Base-by-base conservation (phyloP, 2,797 vertebrate species). In the Stomatorhinus walkeri region DNA sequence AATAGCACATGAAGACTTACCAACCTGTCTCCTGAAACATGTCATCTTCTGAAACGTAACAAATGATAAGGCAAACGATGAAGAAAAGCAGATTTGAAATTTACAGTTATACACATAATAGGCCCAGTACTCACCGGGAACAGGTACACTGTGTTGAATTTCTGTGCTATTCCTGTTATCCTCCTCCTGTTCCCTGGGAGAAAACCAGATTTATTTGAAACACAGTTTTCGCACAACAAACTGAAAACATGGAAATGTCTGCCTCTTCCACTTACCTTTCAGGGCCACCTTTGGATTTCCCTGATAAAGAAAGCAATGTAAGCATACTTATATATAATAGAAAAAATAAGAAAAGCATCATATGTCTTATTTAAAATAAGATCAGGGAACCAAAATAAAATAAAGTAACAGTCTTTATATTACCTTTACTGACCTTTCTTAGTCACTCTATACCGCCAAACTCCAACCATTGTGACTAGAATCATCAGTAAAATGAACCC, bases 291-390 rank as follows among this genome's bases (percentile, higher is more conserved):
- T 84, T 40, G 24, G 87, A 89, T 88, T 49, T n/a, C 51, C 36
- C 89, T 89, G 87, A 68, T 40, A 79, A 89, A 88, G 56, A 76
- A 87, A 51, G 19, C 0, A 59, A 3, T 36, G 14, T 83, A 54
- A 32, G 81, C 10, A 88, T 40, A 22, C 0, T 81, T 40, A n/a
- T 40, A 46, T 0, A 0, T 64, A 3, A 46, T 2, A 43, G 4
- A 81, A 81, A 40, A 81, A 81, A 43, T 14, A 19, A n/a, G 76
- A 43, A 43, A 64, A 64, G 9, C 3, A 12, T 28, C 0, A 1
- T 28, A 28, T 64, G 22, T 64, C 0, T 64, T 64, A 64, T 64
- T 64, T 64, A 28, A 64, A 64, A 24, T 0, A 64, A 28, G 2
- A 28, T 12, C 61, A 28, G 61, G 8, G 24, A 64, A 28, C 61